phyloP scores from a whole-genome alignment of 1,140 invertebrate genomes.

The Neodiprion lecontei region DNA sequence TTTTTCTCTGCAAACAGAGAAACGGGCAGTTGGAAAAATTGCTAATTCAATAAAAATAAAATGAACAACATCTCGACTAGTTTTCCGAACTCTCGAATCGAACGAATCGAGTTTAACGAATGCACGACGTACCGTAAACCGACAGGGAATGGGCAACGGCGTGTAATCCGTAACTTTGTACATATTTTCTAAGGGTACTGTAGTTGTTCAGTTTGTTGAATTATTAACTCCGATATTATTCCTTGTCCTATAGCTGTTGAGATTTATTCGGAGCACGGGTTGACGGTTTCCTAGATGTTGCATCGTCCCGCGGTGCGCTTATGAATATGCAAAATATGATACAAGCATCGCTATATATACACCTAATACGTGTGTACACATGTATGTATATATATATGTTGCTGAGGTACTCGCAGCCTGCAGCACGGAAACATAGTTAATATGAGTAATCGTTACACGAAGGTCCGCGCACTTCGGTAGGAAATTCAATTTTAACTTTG shows the following conservation, averaged over 20 bases:
- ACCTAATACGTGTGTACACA: background rate
- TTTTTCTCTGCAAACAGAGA: too few relatives aligned
- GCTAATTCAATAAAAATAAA: too few relatives aligned
- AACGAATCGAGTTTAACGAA: too few relatives aligned
- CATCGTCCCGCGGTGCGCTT: background rate
- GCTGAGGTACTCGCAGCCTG: background rate
- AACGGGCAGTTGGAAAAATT: too few relatives aligned
- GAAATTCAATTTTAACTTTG: slow-evolving; percentile 5
- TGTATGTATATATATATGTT: background rate
- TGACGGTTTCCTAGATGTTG: slow-evolving; percentile 3
- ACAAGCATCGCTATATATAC: background rate
- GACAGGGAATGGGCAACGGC: too few relatives aligned
- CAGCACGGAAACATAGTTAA: background rate
- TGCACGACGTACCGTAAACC: too few relatives aligned
- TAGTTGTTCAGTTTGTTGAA: background rate
- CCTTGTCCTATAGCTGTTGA: background rate
- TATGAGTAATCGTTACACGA: slow-evolving; percentile 2
- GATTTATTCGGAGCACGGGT: slow-evolving; percentile 4
- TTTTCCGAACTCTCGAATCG: too few relatives aligned
- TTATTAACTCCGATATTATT: slow-evolving; percentile 6
- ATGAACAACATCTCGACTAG: too few relatives aligned
- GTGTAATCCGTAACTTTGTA: too few relatives aligned
- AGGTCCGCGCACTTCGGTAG: slow-evolving; percentile 1
- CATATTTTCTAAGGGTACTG: too few relatives aligned
- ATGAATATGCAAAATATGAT: background rate